Evolutionary conservation across 2,888 invertebrate species (phyloP), one percentile per base, ranked within the genome.

Genomic region (Hirtodrosophila alboralis): DNA sequence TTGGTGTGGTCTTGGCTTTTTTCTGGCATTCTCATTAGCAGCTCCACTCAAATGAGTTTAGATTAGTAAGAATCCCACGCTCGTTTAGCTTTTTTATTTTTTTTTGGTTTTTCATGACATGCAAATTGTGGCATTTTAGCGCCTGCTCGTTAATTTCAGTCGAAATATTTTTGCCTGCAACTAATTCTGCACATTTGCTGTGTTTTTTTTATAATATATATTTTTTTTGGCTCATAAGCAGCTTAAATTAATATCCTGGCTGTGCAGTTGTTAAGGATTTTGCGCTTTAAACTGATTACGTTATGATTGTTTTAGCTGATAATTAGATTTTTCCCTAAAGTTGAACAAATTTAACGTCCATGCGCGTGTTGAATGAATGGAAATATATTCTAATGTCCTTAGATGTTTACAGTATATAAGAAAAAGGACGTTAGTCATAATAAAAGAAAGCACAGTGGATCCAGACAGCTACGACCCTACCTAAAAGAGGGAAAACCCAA

Each of bases 81-180:
- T 5, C 10, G 26, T 48, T 75, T 43, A 45, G 45, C 52, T 9
- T 51, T 13, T 6, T 38, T 10, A 41, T 28, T 37, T 43, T 6
- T 38, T 10, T 47, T 28, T 37, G 37, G 34, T 43, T 33, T 45
- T 41, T 27, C 27, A 47, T 26, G 44, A 12, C 37, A 10, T 12
- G 27, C 27, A 53, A 53, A 36, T 65, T 69, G 48, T 16, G 21
- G 14, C 30, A 41, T 23, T 51, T 75, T 75, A 76, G 56, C 72
- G 31, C 12, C 34, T 70, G 10, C 5, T 27, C 41, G 76, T 57
- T 72, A 72, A 72, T 72, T 60, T 65, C 34, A 54, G 36, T 54
- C 48, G 62, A 69, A 74, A 31, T 47, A 51, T 68, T 73, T 67
- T 73, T 67, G 60, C 45, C 28, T 31, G 31, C 43, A 27, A 56